Conservation (phyloP, 2,113 vertebrate genomes). For the Hippocampus comes region DNA sequence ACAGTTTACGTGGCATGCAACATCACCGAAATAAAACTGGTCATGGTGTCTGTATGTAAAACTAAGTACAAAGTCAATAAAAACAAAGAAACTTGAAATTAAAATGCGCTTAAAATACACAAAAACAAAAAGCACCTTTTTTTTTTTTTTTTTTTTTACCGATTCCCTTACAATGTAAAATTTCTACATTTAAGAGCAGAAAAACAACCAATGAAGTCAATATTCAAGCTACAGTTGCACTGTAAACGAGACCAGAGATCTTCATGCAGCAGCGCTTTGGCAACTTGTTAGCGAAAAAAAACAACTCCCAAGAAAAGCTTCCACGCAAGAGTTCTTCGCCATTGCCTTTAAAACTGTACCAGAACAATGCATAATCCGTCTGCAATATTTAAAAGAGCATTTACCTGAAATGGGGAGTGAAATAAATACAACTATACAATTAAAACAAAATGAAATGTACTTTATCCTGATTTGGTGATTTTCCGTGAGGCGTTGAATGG, state of each 20-base stretch:
- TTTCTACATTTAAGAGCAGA: neutral
- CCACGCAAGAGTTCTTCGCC: neutral
- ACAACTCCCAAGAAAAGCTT: neutral
- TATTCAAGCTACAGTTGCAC: slow-evolving; percentile 10
- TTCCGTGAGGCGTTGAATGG: neutral
- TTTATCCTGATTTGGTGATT: slow-evolving; percentile 5
- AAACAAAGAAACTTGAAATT: slow-evolving; percentile 6
- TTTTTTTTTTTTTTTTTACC: neutral
- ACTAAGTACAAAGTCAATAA: neutral
- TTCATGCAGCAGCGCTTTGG: slow-evolving; percentile 17
- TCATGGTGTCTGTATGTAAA: slow-evolving; percentile 1
- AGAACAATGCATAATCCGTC: neutral
- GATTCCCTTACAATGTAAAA: neutral
- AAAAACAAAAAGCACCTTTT: slow-evolving; percentile 5
- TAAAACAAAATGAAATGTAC: slow-evolving; percentile 2
- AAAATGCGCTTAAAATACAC: slow-evolving; percentile 14
- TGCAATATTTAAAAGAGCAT: neutral
- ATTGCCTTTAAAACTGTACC: slow-evolving; percentile 12
- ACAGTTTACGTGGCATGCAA: neutral
- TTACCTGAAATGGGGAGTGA: slow-evolving; percentile 6
- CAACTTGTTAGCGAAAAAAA: slow-evolving; percentile 15
- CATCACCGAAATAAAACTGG: slow-evolving; percentile 27
- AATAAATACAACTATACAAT: slow-evolving; percentile 45
- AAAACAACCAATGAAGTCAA: neutral
- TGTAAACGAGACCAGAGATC: slow-evolving; percentile 7